These are phyloP conservation scores for Lasioglossum baleicum DNA, from an alignment of 1,140 invertebrate genomes.

Conservation along the genomic window DNA sequence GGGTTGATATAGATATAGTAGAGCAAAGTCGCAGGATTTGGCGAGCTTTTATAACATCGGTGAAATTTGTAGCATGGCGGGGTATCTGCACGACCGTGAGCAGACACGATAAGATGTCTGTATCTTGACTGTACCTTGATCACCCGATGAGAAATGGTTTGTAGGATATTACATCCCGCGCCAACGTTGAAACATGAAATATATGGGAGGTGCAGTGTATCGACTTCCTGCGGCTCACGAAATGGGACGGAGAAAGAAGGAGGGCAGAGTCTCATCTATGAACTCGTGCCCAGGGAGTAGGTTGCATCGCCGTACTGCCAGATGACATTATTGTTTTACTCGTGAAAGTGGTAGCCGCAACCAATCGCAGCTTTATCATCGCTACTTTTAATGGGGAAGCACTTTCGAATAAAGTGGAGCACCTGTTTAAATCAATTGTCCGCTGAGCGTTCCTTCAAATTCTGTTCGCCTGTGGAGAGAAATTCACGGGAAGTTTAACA, in stretches of 20 bases:
- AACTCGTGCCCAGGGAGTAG: constrained; percentile 28
- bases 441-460: background rate
- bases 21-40: too few relatives aligned
- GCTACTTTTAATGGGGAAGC: background rate
- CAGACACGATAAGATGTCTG: background rate
- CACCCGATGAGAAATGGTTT: constrained; percentile 43
- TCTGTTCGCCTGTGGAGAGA: background rate
- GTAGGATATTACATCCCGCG: constrained; percentile 45
- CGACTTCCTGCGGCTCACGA: constrained; percentile 37
- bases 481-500: too few relatives aligned
- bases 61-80: background rate
- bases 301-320: background rate
- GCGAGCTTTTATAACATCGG: too few relatives aligned
- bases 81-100: background rate
- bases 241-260: constrained; percentile 15
- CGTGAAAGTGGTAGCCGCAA: background rate
- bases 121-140: constrained; percentile 1
- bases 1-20: too few relatives aligned
- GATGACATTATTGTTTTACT: constrained; percentile 24
- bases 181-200: constrained; percentile 35
- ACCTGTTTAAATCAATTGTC: background rate
- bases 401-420: background rate
- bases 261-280: constrained; percentile 11
- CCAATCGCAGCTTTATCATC: background rate
- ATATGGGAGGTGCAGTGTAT: constrained; percentile 25